Evolutionary conservation across 2,888 invertebrate species (phyloP).

Genomic region (Melipona bicolor): DNA sequence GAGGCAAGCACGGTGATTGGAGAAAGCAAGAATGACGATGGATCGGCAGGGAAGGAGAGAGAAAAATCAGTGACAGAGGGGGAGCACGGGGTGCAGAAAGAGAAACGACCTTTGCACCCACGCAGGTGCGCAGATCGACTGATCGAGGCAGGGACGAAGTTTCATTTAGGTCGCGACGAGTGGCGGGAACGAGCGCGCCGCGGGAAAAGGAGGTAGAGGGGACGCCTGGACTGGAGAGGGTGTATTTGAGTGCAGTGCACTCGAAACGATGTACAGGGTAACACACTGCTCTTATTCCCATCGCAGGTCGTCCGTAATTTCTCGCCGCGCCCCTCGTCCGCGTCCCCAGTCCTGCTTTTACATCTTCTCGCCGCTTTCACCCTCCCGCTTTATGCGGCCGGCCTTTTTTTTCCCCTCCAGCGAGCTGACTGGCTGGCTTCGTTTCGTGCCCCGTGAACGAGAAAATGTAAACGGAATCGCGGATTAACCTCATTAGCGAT

Average conservation of each 20-base stretch:
- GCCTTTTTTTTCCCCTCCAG: slow-evolving; percentile 19
- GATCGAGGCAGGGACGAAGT: slow-evolving; percentile 61
- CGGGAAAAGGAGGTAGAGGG: slow-evolving; percentile 31
- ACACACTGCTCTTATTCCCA: slow-evolving; percentile 69
- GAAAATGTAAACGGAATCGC: slow-evolving; percentile 65
- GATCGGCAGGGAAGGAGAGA: background rate
- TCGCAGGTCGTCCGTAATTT: slow-evolving; percentile 57
- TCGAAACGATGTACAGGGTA: slow-evolving; percentile 67
- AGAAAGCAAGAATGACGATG: slow-evolving; percentile 5
- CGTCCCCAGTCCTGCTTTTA: slow-evolving; percentile 24
- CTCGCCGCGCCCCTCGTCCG: slow-evolving; percentile 39
- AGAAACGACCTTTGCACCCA: slow-evolving; percentile 38
- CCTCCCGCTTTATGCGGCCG: slow-evolving; percentile 41
- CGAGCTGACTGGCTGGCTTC: slow-evolving; percentile 44
- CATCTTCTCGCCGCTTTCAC: background rate
- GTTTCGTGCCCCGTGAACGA: slow-evolving; percentile 61
- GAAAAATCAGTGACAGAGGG: background rate
- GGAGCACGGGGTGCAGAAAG: background rate
- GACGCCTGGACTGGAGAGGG: slow-evolving; percentile 63
- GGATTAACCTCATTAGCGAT: slow-evolving; percentile 66
- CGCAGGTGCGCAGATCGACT: slow-evolving; percentile 59
- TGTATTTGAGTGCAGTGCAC: slow-evolving; percentile 69
- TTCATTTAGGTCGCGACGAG: slow-evolving; percentile 73
- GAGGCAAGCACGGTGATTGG: slow-evolving; percentile 14
- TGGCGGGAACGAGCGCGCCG: slow-evolving; percentile 52